Percentiles rank a stretch among this genome's conserved stretches.
phyloP scores from a whole-genome alignment of 1,140 invertebrate genomes.

The Lordiphosa collinella region DNA sequence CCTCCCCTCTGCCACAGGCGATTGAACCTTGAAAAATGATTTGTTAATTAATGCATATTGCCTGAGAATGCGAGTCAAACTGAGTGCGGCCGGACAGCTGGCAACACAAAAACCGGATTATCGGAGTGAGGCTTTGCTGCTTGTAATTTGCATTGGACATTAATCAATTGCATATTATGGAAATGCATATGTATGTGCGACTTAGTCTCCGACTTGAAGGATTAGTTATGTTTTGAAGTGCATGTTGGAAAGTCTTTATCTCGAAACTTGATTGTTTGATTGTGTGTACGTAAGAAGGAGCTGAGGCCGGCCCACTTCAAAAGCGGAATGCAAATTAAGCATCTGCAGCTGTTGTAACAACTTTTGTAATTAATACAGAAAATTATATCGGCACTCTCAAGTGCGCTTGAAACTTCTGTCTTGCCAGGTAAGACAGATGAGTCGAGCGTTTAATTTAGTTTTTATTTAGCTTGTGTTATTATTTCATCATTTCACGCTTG shows the following conservation, averaged over 20 bases:
- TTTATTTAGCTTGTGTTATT: slow-evolving; percentile 28
- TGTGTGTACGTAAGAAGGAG: slow-evolving; percentile 15
- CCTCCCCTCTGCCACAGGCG: slow-evolving; percentile 1
- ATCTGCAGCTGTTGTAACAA: slow-evolving; percentile 44
- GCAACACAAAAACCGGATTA: slow-evolving; percentile 22
- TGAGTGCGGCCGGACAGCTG: no score
- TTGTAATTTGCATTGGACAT: slow-evolving; percentile 72
- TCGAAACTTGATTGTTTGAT: slow-evolving; percentile 10
- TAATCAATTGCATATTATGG: slow-evolving; percentile 70
- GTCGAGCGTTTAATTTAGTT: slow-evolving; percentile 46
- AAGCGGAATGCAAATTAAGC: slow-evolving; percentile 45
- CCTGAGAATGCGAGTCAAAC: slow-evolving; percentile 3
- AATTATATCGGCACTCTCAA: slow-evolving; percentile 64
- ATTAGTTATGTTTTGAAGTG: slow-evolving; percentile 25
- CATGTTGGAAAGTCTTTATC: neutral
- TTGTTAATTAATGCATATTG: slow-evolving; percentile 37
- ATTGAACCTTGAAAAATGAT: slow-evolving; percentile 27
- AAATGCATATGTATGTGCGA: slow-evolving; percentile 15
- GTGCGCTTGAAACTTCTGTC: slow-evolving; percentile 56
- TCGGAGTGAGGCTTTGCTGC: slow-evolving; percentile 25
- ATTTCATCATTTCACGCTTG: slow-evolving; percentile 66
- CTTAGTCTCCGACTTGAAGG: no score
- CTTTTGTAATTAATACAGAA: slow-evolving; percentile 69
- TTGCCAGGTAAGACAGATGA: slow-evolving; percentile 33
- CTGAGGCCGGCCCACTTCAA: slow-evolving; percentile 22